Base-by-base conservation (phyloP, 23 tunicate genomes). In the Clavelina lepadiformis region DNA sequence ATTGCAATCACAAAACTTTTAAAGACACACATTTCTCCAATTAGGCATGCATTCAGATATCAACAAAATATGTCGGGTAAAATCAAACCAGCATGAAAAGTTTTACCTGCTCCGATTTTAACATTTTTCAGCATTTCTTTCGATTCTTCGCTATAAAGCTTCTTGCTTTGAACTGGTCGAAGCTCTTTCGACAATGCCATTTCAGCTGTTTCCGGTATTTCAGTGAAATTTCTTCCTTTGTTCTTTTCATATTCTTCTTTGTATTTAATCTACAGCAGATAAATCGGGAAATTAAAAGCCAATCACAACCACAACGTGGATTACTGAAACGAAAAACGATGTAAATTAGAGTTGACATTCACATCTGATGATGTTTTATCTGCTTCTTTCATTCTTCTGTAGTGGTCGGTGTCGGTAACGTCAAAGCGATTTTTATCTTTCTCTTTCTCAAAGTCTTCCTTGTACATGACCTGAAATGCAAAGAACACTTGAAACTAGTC, bases 161-260 rank as follows among this genome's bases (percentile, higher is more conserved):
- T 71, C 20, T 80, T 80, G 78, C 78, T 85, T 33, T 54, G 73
- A 30, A 85, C 66, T 8, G 94, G 94, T 26, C 49, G 61, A 3
- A 85, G 68, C 36, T 80, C 85, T 41, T 85, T 85, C 20, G 94
- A 78, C 29, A 85, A 41, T 38, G 38, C 58, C 94, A 85, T 85
- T 57, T 85, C 94, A 23, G 78, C 68, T 20, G 94, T 85, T 51
- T 85, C 94, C 25, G 64, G 56, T 44, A 73, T 67, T 1, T 35
- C 56, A 31, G 82, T 79, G n/a, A 66, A 53, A 46, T 60, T 67
- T 26, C 61, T 77, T 23, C 93, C 93, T 56, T 57, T 74, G 30
- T 46, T 74, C 56, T 72, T 82, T 57, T 82, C 91, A 65, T 73
- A 82, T 32, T 67, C 91, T 3, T 64, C 56, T 31, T 56, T 73